Evolutionary conservation across 2,888 invertebrate genomes (phyloP), one percentile per base, ranked within the genome.

Genomic region (Holacanthella duospinosa): DNA sequence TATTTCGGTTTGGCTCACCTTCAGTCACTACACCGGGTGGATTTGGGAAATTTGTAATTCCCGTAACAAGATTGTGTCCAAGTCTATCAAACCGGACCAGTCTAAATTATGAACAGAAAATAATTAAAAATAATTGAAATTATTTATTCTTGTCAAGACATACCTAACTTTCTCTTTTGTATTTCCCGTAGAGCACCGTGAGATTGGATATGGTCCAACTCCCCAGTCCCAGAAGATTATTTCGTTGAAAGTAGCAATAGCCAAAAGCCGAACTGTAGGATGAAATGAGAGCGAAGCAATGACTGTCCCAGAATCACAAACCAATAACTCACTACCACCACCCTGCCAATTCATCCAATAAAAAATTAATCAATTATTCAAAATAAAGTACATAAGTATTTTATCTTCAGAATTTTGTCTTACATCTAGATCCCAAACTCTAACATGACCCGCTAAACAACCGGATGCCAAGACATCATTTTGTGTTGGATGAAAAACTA

Each of bases 191-290:
- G 83, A 82, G 64, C 87, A 84, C 75, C 84, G 84, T 59, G 86
- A 85, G 75, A 88, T 87, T 0, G 88, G 88, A 63, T 85, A 82
- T 21, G 12, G 48, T 1, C 86, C 83, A 72, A 84, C 83, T 74
- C 85, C 85, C 91, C 92, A 92, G 75, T 92, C 89, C 92, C 92
- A 93, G 77, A 92, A 90, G 76, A 88, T 86, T 9, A 93, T 80
- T 76, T 88, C 86, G 79, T 90, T 90, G 75, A 82, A 85, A 0
- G 89, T 88, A 25, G 91, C 91, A 73, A 92, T 88, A n/a, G 89
- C 89, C 59, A 93, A 79, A 65, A 91, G 80, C 4, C 58, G 83
- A 74, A 89, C 88, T 26, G 83, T 82, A 0, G 92, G 93, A 77
- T 93, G 92, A 78, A 93, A 92, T 6, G 91, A 86, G 68, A 93